Conservation (phyloP, 2,888 invertebrate genomes). For the Drosophila planitibia region DNA sequence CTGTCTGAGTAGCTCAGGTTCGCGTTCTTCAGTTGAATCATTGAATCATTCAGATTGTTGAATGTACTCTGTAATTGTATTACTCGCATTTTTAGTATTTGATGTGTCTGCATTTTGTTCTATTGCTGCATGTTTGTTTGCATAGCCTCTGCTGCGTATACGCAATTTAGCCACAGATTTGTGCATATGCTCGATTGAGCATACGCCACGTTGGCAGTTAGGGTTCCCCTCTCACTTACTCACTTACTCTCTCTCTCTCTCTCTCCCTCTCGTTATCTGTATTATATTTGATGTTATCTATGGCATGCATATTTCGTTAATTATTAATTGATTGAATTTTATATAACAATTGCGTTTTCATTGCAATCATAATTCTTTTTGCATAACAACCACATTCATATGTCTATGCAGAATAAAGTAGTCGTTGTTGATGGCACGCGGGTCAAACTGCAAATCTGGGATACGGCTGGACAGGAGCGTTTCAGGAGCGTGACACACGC, state of each 20-base stretch:
- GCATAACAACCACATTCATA: background rate
- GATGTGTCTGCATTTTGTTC: conserved; percentile 18
- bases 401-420: conserved; percentile 90
- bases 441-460: conserved; percentile 98
- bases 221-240: background rate
- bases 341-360: conserved; percentile 55
- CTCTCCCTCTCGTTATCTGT: background rate
- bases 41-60: conserved; percentile 31
- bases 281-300: conserved; percentile 23
- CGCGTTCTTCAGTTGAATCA: conserved; percentile 7
- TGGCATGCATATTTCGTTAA: conserved; percentile 62
- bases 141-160: conserved; percentile 43
- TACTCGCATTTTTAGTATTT: conserved; percentile 9
- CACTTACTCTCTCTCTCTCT: background rate
- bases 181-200: conserved; percentile 13
- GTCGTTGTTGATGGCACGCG: conserved; percentile 92
- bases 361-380: conserved; percentile 14
- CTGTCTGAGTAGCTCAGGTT: conserved; percentile 63
- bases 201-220: conserved; percentile 37
- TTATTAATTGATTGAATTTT: conserved; percentile 63
- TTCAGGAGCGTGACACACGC: conserved; percentile 97
- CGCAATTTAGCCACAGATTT: conserved; percentile 24
- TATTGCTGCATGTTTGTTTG: conserved; percentile 10
- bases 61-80: conserved; percentile 37
- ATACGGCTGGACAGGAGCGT: conserved; percentile 97